Evolutionary conservation across 2,888 invertebrate species (phyloP).

Genomic region (Drosophila affinis): DNA sequence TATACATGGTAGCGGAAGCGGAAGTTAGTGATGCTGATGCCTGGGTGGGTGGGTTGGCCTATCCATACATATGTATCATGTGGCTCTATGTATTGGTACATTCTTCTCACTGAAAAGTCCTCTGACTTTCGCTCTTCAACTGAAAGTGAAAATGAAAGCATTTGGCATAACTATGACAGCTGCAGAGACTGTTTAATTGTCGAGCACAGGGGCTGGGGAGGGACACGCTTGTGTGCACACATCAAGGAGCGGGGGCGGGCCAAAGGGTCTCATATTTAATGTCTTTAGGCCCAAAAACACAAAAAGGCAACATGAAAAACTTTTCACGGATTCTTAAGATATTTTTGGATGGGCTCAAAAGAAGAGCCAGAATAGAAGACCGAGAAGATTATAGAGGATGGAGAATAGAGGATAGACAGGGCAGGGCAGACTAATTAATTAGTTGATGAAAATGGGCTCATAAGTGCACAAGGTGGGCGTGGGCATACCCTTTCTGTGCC

Average conservation of each 20-base stretch:
- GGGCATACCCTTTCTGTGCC: not conserved
- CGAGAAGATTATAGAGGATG: not conserved
- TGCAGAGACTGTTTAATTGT: slow-evolving; percentile 56
- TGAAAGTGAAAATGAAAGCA: slow-evolving; percentile 33
- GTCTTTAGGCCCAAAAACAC: slow-evolving; percentile 22
- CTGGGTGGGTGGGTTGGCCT: not conserved
- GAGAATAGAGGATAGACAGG: slow-evolving; percentile 1
- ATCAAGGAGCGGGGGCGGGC: slow-evolving; percentile 18
- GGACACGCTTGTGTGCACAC: slow-evolving; percentile 66
- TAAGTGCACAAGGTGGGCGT: slow-evolving; percentile 13
- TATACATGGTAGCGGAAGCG: not conserved
- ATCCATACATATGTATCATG: not conserved
- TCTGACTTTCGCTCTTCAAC: slow-evolving; percentile 5
- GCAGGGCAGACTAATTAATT: slow-evolving; percentile 31
- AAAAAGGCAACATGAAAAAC: slow-evolving; percentile 37
- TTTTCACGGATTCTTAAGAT: slow-evolving; percentile 20
- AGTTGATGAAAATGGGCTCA: slow-evolving; percentile 35
- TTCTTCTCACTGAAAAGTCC: not conserved
- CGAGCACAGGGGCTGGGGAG: slow-evolving; percentile 50
- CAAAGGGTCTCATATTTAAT: slow-evolving; percentile 26
- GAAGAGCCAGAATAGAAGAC: not conserved
- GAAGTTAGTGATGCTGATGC: not conserved
- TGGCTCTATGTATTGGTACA: not conserved
- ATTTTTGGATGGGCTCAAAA: not conserved
- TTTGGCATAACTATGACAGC: not conserved